Conservation (phyloP, 2,888 invertebrate species). For the Rugalucina vietnamica region DNA sequence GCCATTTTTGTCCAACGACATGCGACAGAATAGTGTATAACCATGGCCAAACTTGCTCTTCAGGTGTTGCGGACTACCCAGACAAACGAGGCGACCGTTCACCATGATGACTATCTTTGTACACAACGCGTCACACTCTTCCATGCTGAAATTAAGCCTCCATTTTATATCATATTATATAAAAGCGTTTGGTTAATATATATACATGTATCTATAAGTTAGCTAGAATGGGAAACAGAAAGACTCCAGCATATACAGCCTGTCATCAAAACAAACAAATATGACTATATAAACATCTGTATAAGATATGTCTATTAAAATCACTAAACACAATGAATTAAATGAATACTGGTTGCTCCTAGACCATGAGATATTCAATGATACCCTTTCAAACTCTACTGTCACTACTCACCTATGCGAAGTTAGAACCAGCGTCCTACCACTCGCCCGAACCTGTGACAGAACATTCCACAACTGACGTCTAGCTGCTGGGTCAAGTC, state of each 20-base stretch:
- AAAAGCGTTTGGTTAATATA: no score
- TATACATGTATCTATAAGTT: no score
- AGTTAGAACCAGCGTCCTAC: slow-evolving; percentile 91
- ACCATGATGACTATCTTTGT: slow-evolving; percentile 91
- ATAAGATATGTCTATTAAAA: no score
- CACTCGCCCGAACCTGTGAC: slow-evolving; percentile 86
- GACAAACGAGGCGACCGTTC: slow-evolving; percentile 89
- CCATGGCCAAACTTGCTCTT: slow-evolving; percentile 88
- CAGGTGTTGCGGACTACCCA: slow-evolving; percentile 90
- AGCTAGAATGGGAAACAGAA: no score
- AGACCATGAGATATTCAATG: no score
- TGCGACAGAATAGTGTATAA: slow-evolving; percentile 65
- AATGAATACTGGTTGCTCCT: no score
- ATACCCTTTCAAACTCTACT: no score
- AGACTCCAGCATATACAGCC: no score
- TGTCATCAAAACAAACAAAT: no score
- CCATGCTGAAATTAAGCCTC: slow-evolving; percentile 91
- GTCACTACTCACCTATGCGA: slow-evolving; percentile 85
- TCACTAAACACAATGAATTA: no score
- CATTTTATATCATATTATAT: no score
- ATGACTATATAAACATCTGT: no score
- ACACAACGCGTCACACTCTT: slow-evolving; percentile 93
- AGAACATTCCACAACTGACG: slow-evolving; percentile 89
- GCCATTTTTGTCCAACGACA: slow-evolving; percentile 62
- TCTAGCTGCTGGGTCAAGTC: slow-evolving; percentile 92